phyloP scores from a whole-genome alignment of 1,140 invertebrate genomes.

The Caenorhabditis briggsae region DNA sequence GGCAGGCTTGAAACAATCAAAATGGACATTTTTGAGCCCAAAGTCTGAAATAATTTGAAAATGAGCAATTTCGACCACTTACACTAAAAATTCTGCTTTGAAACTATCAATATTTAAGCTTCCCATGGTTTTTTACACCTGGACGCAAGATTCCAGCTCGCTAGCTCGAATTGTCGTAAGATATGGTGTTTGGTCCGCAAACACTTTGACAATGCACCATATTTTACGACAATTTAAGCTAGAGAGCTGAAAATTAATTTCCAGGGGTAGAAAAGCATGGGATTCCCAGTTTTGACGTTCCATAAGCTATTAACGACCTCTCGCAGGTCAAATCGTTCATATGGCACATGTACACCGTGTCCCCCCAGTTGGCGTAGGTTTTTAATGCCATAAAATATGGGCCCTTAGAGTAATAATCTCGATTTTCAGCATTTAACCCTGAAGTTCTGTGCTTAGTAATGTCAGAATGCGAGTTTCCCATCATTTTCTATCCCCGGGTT shows the following conservation, averaged over 20 bases:
- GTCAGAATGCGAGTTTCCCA: background rate
- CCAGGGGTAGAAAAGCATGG: background rate
- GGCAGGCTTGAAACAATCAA: too few species aligned
- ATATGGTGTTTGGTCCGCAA: background rate
- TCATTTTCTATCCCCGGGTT: background rate
- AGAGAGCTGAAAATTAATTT: background rate
- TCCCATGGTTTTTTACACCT: background rate
- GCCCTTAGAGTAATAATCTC: too few species aligned
- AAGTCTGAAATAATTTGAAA: too few species aligned
- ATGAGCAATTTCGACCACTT: too few species aligned
- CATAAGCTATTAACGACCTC: too few species aligned
- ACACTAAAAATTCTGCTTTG: too few species aligned
- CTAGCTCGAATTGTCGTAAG: too few species aligned
- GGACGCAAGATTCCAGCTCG: too few species aligned
- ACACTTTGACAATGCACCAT: background rate
- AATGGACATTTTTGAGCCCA: too few species aligned
- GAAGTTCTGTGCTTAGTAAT: background rate
- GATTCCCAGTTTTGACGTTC: background rate
- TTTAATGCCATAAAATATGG: background rate
- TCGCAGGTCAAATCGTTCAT: slow-evolving; percentile 95
- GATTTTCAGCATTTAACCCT: background rate
- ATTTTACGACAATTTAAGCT: too few species aligned
- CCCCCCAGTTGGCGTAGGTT: slow-evolving; percentile 84
- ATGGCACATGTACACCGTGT: slow-evolving; percentile 97
- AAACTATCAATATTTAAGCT: background rate